phyloP scores from a whole-genome alignment of 1,140 invertebrate species.

The Trichoplusia ni region DNA sequence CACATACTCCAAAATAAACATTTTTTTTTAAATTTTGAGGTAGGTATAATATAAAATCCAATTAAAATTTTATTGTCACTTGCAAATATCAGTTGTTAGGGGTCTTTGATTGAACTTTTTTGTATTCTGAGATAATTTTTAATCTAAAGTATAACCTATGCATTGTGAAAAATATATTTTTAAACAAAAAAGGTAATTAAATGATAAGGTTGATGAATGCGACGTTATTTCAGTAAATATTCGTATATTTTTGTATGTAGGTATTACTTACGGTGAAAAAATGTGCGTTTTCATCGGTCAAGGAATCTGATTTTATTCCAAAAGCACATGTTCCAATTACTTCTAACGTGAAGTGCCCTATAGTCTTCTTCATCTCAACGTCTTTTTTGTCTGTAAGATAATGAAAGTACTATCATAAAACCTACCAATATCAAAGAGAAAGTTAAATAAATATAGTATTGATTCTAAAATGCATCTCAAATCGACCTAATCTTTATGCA shows the following conservation, averaged over 20 bases:
- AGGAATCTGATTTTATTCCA: conserved; percentile 71
- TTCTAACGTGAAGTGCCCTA: conserved; percentile 75
- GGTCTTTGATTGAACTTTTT: no score
- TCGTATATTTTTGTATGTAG: not conserved
- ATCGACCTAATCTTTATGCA: no score
- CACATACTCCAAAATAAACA: no score
- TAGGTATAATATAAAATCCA: no score
- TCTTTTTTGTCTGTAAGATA: conserved; percentile 59
- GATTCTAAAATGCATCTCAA: no score
- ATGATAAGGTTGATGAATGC: not conserved
- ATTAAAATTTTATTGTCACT: not conserved
- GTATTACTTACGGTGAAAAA: conserved; percentile 67
- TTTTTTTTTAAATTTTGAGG: no score
- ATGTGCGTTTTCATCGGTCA: conserved; percentile 66
- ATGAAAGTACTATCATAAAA: not conserved
- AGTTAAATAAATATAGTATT: no score
- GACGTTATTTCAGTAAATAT: not conserved
- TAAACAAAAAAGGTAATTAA: no score
- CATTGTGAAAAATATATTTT: no score
- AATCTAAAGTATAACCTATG: no score
- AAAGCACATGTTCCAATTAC: conserved; percentile 79
- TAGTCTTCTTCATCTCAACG: conserved; percentile 75
- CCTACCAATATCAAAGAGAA: not conserved
- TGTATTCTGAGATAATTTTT: no score
- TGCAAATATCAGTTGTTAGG: no score